Conservation (phyloP, 2,113 vertebrate species). For the Coryphaenoides rupestris region DNA sequence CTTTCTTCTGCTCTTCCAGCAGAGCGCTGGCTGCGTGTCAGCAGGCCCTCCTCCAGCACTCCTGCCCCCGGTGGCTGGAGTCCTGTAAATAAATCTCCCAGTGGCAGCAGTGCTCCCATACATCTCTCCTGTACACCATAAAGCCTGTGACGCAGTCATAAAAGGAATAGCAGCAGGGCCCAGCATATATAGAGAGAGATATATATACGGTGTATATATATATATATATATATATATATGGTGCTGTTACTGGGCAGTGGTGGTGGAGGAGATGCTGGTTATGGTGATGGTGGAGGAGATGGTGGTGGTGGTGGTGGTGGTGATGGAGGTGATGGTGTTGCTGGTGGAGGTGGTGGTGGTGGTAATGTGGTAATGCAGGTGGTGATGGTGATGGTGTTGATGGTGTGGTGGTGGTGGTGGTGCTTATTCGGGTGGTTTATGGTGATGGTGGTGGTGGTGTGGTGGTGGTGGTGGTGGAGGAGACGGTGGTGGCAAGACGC, state of each 20-base stretch:
- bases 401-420: slow-evolving; percentile 59
- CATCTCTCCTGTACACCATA: slow-evolving; percentile 76
- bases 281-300: too few relatives aligned
- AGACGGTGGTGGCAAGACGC: too few relatives aligned
- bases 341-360: too few relatives aligned
- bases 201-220: too few relatives aligned
- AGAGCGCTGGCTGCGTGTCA: slow-evolving; percentile 78
- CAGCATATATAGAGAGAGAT: slow-evolving; percentile 65
- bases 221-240: too few relatives aligned
- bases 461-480: too few relatives aligned
- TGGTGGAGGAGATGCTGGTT: too few relatives aligned
- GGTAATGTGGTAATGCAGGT: slow-evolving; percentile 46
- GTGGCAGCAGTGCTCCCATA: slow-evolving; percentile 75
- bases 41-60: slow-evolving; percentile 75
- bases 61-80: slow-evolving; percentile 73
- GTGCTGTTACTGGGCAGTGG: too few relatives aligned
- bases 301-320: too few relatives aligned
- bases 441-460: too few relatives aligned
- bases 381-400: slow-evolving; percentile 64
- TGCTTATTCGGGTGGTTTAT: slow-evolving; percentile 47
- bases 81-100: slow-evolving; percentile 78
- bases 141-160: slow-evolving; percentile 76
- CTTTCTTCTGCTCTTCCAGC: slow-evolving; percentile 77
- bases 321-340: too few relatives aligned
- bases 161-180: slow-evolving; percentile 72